phyloP scores from a whole-genome alignment of 2,797 vertebrate species.

The Anguilla pacifica region DNA sequence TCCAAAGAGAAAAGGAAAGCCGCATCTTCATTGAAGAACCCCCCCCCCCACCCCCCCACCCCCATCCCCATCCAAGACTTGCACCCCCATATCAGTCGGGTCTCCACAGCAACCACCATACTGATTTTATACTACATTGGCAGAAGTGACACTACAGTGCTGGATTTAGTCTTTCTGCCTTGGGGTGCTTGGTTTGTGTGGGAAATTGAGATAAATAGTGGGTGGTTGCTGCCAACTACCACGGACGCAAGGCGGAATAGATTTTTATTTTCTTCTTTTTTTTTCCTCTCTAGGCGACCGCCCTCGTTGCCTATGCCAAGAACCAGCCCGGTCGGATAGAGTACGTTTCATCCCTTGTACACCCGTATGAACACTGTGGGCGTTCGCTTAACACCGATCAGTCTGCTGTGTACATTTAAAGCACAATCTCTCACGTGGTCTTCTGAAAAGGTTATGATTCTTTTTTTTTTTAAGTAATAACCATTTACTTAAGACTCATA shows the following conservation, averaged over 20 bases:
- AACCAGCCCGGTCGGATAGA: not conserved
- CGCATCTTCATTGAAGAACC: slow-evolving; percentile 40
- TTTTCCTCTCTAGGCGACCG: no score
- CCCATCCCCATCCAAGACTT: slow-evolving; percentile 25
- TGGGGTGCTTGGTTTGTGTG: no score
- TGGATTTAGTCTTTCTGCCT: no score
- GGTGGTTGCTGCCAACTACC: no score
- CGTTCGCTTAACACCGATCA: no score
- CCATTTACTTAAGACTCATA: not conserved
- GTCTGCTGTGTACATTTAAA: not conserved
- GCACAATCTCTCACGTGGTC: not conserved
- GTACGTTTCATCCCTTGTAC: not conserved
- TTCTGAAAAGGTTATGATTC: not conserved
- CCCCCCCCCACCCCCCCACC: not conserved
- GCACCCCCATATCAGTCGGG: slow-evolving; percentile 6
- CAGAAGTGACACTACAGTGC: not conserved
- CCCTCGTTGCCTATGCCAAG: no score
- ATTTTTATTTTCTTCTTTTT: not conserved
- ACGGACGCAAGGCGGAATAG: not conserved
- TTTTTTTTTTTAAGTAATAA: not conserved
- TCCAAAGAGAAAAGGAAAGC: slow-evolving; percentile 24
- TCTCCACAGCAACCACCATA: not conserved
- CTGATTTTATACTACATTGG: not conserved
- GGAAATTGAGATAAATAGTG: no score
- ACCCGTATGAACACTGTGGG: not conserved